Evolutionary conservation across 2,797 vertebrate species (phyloP).

Genomic region (Saxicola maurus): DNA sequence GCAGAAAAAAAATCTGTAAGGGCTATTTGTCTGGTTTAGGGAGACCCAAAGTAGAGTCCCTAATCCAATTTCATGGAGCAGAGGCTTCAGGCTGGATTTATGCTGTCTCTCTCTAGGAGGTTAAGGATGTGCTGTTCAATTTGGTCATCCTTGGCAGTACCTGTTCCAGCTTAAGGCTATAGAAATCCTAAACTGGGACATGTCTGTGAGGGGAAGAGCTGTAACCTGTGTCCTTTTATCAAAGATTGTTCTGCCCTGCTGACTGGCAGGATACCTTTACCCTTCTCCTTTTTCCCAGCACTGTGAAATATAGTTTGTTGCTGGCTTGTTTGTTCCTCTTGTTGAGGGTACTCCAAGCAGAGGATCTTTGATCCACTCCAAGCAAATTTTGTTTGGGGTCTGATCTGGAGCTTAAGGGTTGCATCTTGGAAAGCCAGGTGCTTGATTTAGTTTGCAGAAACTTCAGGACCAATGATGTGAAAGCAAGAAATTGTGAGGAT

Average conservation of each 20-base stretch:
- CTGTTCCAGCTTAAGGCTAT: background rate
- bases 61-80: slow-evolving; percentile 16
- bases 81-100: background rate
- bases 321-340: background rate
- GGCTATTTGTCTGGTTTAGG: background rate
- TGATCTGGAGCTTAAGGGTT: background rate
- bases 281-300: background rate
- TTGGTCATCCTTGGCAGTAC: background rate
- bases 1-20: background rate
- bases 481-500: background rate
- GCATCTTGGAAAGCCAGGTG: background rate
- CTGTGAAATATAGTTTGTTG: background rate
- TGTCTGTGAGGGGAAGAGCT: background rate
- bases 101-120: background rate
- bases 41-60: background rate
- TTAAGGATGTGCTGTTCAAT: background rate
- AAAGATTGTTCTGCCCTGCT: background rate
- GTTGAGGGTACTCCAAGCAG: background rate
- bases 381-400: background rate
- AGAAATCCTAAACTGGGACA: background rate
- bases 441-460: background rate
- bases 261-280: background rate
- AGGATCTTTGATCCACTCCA: background rate
- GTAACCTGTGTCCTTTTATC: fast-evolving
- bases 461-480: background rate